Base-by-base conservation (phyloP, 1,140 invertebrate species). In the Ooceraea biroi region DNA sequence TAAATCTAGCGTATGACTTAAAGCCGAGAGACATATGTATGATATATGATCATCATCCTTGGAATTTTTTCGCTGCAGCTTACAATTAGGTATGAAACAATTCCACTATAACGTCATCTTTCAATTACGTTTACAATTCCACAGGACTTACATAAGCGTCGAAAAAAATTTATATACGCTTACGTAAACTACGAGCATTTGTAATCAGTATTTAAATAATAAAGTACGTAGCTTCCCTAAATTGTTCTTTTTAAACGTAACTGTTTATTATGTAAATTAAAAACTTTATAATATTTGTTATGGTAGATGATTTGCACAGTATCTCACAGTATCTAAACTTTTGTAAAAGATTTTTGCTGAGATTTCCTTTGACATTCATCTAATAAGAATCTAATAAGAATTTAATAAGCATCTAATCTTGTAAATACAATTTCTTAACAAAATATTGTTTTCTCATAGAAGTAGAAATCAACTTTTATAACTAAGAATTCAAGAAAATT, bases 31-130 rank as follows among this genome's bases (percentile, higher is more conserved):
- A n/a, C n/a, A n/a, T n/a, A n/a, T n/a, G n/a, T n/a, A n/a, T n/a
- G n/a, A n/a, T n/a, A n/a, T n/a, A n/a, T n/a, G n/a, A n/a, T n/a
- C n/a, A n/a, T n/a, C n/a, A n/a, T 48, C 41, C 30, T 22, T 14
- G 63, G 17, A 55, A 68, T 66, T 66, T 14, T 46, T 17, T 66
- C 44, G 36, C 30, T 65, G n/a, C 8, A n/a, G 19, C 22, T 76
- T 46, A 46, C 3, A n/a, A n/a, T n/a, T n/a, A n/a, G n/a, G 5
- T 7, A 44, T 61, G n/a, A 77, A 36, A 36, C 5, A 8, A 78
- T 48, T 76, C n/a, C 14, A 48, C 17, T 11, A 11, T 0, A 19
- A 14, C 4, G 48, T 27, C 30, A n/a, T 52, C 27, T 36, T 55
- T 27, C 57, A 76, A 44, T 14, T 11, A 25, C 48, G n/a, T 55